phyloP scores from a whole-genome alignment of 2,888 invertebrate genomes.

The Andrena marginata region DNA sequence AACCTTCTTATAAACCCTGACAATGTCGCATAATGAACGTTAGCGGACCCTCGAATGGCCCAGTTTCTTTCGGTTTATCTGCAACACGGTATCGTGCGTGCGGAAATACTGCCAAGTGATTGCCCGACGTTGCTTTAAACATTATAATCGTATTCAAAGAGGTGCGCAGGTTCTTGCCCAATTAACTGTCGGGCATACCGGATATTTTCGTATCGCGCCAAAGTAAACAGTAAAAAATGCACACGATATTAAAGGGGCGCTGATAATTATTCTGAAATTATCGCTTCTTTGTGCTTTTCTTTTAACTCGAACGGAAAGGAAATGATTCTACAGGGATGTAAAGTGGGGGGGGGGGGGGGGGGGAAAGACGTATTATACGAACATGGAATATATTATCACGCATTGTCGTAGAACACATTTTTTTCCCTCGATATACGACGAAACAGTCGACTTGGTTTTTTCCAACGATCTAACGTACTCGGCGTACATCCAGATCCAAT shows the following conservation, averaged over 20 bases:
- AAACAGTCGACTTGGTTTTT: not conserved
- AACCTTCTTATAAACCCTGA: conserved; percentile 72
- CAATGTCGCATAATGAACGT: conserved; percentile 62
- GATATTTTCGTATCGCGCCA: conserved; percentile 47
- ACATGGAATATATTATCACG: conserved; percentile 61
- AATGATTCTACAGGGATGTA: not conserved
- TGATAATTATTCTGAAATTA: conserved; percentile 24
- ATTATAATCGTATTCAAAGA: conserved; percentile 72
- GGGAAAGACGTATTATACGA: conserved; percentile 34
- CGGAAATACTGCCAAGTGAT: conserved; percentile 77
- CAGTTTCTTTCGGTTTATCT: conserved; percentile 76
- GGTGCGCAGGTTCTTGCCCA: conserved; percentile 66
- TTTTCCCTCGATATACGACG: conserved; percentile 21
- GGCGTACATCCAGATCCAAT: conserved; percentile 19
- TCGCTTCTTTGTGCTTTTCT: not conserved
- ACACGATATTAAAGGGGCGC: conserved; percentile 27
- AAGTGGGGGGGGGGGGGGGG: not conserved
- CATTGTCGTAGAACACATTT: conserved; percentile 28
- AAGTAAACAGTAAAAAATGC: conserved; percentile 40
- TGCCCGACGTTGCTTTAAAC: conserved; percentile 55
- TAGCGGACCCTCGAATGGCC: conserved; percentile 68
- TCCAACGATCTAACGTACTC: conserved; percentile 11
- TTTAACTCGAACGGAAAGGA: not conserved
- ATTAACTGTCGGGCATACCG: conserved; percentile 56
- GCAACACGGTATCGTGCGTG: conserved; percentile 71